phyloP scores from a whole-genome alignment of 2,888 invertebrate genomes.

The Plagodis dolabraria region DNA sequence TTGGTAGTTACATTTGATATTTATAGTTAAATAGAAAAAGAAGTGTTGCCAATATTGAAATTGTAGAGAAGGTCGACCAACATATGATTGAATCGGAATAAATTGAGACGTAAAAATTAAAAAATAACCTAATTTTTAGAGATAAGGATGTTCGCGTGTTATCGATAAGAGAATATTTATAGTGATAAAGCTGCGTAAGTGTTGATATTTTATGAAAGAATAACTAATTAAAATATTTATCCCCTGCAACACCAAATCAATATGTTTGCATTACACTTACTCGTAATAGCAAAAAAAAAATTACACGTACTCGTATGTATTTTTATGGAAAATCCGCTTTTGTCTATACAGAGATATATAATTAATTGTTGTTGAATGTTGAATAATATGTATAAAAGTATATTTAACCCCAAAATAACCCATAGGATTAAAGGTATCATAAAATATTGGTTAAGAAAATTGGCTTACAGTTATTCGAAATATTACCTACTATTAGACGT shows the following conservation, averaged over 20 bases:
- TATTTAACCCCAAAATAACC: conserved; percentile 69
- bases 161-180: conserved; percentile 30
- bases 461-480: conserved; percentile 60
- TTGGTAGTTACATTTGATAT: too few relatives aligned
- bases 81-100: conserved; percentile 1
- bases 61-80: conserved; percentile 11
- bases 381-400: conserved; percentile 65
- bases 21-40: not conserved
- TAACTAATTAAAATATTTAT: conserved; percentile 10
- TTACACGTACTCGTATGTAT: conserved; percentile 25
- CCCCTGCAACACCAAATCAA: conserved; percentile 7
- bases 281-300: conserved; percentile 6
- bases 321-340: conserved; percentile 36
- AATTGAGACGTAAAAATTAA: not conserved
- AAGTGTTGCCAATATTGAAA: conserved; percentile 17
- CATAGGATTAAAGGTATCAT: conserved; percentile 61
- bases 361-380: conserved; percentile 77
- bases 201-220: conserved; percentile 30
- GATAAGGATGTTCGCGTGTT: conserved; percentile 31
- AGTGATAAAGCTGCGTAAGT: conserved; percentile 22
- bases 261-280: conserved; percentile 21
- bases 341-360: conserved; percentile 37
- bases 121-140: conserved; percentile 10
- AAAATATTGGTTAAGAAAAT: conserved; percentile 52
- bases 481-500: conserved; percentile 40